These are phyloP conservation scores for Sphenodon punctatus DNA, from an alignment of 2,797 vertebrate genomes.

Conservation along the genomic window DNA sequence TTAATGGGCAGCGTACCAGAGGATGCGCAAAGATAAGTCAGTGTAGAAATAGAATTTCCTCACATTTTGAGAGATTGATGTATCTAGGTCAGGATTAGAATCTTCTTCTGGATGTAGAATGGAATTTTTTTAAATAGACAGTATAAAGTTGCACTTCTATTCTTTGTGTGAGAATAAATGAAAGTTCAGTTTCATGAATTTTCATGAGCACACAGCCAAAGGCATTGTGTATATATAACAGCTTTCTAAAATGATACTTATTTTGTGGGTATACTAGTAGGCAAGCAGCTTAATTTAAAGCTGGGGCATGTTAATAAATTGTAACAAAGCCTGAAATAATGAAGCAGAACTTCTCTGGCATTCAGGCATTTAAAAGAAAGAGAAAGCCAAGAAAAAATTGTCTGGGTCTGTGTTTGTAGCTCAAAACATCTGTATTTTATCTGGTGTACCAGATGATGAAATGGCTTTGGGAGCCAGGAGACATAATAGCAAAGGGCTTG, in stretches of 20 bases:
- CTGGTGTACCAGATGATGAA: constrained; percentile 67
- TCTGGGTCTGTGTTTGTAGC: constrained; percentile 42
- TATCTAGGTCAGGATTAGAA: background rate
- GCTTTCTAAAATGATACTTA: background rate
- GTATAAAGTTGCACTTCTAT: background rate
- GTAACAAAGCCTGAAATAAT: constrained; percentile 38
- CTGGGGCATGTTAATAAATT: constrained; percentile 36
- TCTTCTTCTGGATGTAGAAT: background rate
- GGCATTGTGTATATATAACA: background rate
- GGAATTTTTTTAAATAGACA: background rate
- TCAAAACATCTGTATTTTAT: constrained; percentile 74
- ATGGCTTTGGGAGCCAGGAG: constrained; percentile 57
- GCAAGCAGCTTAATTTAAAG: too few relatives aligned
- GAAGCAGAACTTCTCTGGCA: constrained; percentile 43
- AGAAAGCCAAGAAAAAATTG: constrained; percentile 29
- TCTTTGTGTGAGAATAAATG: background rate
- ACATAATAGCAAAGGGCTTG: constrained; percentile 37
- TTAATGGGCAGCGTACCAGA: background rate
- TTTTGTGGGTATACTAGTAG: constrained; percentile 14
- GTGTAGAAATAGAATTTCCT: background rate
- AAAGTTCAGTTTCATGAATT: background rate
- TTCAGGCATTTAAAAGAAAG: constrained; percentile 44
- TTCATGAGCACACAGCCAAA: background rate
- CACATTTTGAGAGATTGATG: background rate
- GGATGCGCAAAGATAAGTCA: background rate